Base-by-base conservation (phyloP, 1,140 invertebrate species). In the Drosophila trapezifrons region DNA sequence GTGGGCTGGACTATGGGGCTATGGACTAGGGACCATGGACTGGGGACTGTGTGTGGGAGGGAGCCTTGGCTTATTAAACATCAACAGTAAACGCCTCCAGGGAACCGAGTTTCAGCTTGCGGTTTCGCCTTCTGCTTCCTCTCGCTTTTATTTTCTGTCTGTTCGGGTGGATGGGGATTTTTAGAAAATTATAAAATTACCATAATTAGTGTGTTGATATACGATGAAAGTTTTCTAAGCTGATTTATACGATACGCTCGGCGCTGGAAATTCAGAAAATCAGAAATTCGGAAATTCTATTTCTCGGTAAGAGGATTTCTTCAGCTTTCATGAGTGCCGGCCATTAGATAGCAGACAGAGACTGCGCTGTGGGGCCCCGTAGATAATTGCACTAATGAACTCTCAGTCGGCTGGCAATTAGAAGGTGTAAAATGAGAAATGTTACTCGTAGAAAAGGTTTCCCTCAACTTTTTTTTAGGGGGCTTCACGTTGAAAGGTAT, bases 161-260 rank as follows among this genome's bases (percentile, higher is more conserved):
- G 25, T 25, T 25, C 9, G 40, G 29, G 20, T 38, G 37, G 18
- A 47, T 46, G 54, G 38, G 54, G 52, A 46, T 81, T 81, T 82
- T 82, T 82, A 82, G 63, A 82, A 82, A 81, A 82, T 82, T 82
- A 82, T 82, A 82, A 82, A 82, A 82, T 82, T 82, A 82, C 79
- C 79, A 82, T 82, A 82, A 82, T 82, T 82, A 82, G 79, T 75
- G 79, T 82, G 79, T 82, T 82, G 79, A 82, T 82, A 82, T 82
- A 82, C 74, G 79, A 82, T 82, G 79, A 82, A 82, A 82, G 79
- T 82, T 82, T 82, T 81, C 59, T 82, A 82, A 82, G 79, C 79
- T 82, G 79, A 82, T 82, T 82, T 82, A 82, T 82, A 78, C 76
- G 79, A 82, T 82, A 82, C 63, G 67, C 69, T 51, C 13, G 51